phyloP scores from a whole-genome alignment of 2,888 invertebrate species.

The Pandemis corylana region DNA sequence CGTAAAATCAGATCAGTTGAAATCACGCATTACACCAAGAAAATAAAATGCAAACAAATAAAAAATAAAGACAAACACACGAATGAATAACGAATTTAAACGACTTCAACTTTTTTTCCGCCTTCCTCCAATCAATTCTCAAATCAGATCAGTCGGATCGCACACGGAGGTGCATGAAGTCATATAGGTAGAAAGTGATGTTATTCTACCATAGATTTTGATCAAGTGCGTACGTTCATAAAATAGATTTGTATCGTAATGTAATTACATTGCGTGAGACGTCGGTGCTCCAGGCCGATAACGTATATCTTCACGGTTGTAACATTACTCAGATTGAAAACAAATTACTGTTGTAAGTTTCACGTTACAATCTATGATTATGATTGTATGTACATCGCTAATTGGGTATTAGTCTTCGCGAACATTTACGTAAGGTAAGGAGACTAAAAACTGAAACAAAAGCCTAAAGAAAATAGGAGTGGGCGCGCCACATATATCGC shows the following conservation, averaged over 20 bases:
- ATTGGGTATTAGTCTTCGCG: no score
- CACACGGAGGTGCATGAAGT: slow-evolving; percentile 2
- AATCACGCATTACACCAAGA: no score
- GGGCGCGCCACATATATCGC: no score
- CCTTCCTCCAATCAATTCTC: slow-evolving; percentile 4
- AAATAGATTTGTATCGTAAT: slow-evolving; percentile 49
- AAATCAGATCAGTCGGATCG: background rate
- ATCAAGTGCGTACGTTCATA: slow-evolving; percentile 46
- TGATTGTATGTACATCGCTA: background rate
- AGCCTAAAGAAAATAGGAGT: no score
- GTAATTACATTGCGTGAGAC: slow-evolving; percentile 58
- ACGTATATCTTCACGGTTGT: slow-evolving; percentile 55
- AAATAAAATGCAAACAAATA: no score
- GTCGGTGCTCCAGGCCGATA: slow-evolving; percentile 22
- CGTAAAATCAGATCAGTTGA: no score
- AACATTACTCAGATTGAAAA: slow-evolving; percentile 44
- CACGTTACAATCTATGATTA: background rate
- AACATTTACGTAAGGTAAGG: no score
- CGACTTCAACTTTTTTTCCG: slow-evolving; percentile 1
- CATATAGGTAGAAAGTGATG: slow-evolving; percentile 51
- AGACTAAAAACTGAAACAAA: no score
- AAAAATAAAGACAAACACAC: background rate
- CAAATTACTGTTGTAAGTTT: slow-evolving; percentile 15
- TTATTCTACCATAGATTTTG: slow-evolving; percentile 52
- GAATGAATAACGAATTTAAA: background rate